Evolutionary conservation across 2,797 vertebrate species (phyloP).

Genomic region (Sparus aurata): DNA sequence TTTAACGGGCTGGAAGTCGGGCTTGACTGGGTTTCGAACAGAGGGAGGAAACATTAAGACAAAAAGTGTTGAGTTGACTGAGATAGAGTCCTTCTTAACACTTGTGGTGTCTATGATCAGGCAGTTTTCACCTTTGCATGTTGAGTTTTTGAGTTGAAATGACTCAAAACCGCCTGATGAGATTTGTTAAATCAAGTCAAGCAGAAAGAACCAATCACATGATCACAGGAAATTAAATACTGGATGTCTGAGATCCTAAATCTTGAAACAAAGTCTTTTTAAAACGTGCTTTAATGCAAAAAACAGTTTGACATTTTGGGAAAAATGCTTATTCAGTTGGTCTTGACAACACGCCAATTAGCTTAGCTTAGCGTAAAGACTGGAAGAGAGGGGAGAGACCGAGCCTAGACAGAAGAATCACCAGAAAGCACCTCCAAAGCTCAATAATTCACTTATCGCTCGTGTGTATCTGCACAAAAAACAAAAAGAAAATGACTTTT

Average conservation of each 20-base stretch:
- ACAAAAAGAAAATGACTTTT: no score
- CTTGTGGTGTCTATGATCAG: not conserved
- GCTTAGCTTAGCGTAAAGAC: not conserved
- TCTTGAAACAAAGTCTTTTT: not conserved
- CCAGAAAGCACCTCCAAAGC: not conserved
- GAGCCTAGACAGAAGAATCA: no score
- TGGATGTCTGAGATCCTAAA: not conserved
- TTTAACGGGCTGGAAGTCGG: constrained; percentile 38
- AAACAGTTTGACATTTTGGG: no score
- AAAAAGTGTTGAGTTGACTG: not conserved
- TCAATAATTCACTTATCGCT: not conserved
- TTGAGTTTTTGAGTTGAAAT: not conserved
- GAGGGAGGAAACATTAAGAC: constrained; percentile 15
- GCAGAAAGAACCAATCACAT: no score
- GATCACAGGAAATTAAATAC: not conserved
- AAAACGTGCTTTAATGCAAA: no score
- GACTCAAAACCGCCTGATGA: not conserved
- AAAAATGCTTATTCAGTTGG: no score
- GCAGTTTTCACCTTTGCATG: not conserved
- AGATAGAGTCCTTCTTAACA: not conserved
- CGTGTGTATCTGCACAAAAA: not conserved
- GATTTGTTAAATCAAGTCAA: not conserved
- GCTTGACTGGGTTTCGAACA: constrained; percentile 46
- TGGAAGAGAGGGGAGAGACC: no score
- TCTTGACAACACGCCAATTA: not conserved